phyloP scores from a whole-genome alignment of 2,888 invertebrate species.

The Litoditis marina region DNA sequence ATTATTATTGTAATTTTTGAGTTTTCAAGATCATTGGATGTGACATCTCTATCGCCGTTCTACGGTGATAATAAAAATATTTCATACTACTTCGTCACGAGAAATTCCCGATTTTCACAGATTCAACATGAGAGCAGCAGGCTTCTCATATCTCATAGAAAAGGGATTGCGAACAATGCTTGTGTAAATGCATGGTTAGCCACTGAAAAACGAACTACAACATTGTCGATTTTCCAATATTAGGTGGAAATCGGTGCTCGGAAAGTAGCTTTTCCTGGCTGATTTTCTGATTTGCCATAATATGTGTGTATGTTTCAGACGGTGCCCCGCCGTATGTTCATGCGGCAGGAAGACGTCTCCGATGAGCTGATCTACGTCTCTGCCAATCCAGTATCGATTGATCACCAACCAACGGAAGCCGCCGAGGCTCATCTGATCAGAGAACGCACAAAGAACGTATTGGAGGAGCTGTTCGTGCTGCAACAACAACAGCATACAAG shows the following conservation, averaged over 20 bases:
- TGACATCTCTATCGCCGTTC: not conserved
- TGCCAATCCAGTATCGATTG: constrained; percentile 33
- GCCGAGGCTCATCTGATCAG: constrained; percentile 35
- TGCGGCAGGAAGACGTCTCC: constrained; percentile 25
- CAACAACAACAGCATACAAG: constrained; percentile 7
- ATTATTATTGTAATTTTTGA: not conserved
- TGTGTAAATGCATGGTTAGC: too few species aligned
- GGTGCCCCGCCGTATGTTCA: constrained; percentile 22
- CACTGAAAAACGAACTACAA: too few species aligned
- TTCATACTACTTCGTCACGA: not conserved
- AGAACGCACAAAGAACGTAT: constrained; percentile 38
- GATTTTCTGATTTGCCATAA: too few species aligned
- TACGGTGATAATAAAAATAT: not conserved
- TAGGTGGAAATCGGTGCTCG: too few species aligned
- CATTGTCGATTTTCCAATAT: too few species aligned
- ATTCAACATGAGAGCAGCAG: too few species aligned
- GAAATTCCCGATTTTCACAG: too few species aligned
- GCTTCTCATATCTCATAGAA: too few species aligned
- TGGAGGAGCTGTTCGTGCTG: constrained; percentile 30
- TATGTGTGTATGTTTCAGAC: constrained; percentile 8
- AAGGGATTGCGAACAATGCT: too few species aligned
- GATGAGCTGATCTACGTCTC: constrained; percentile 23
- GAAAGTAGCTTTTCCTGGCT: too few species aligned
- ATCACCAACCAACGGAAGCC: constrained; percentile 24
- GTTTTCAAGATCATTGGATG: not conserved